A percentile compares a stretch with the other conserved stretches of the same genome.
These are phyloP conservation scores for human (Homo sapiens) DNA, from an alignment of 2,113 vertebrate species.

Conservation along the genomic window GRCh38 chr5:75061501-75062000, in stretches of 20 bases:
- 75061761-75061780: background rate
- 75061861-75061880: background rate
- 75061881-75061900: background rate
- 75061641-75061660: background rate
- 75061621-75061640: background rate
- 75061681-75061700: background rate
- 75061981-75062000: background rate
- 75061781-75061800: background rate
- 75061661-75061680: background rate
- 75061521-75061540: background rate
- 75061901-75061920: background rate
- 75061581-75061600: background rate
- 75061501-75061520: background rate
- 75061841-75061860: background rate
- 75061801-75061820: background rate
- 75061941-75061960: background rate
- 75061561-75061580: background rate
- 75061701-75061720: background rate
- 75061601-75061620: background rate
- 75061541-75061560: background rate
- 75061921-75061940: background rate
- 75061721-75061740: background rate
- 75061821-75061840: background rate
- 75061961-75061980: background rate
- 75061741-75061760: background rate